These are phyloP conservation scores for Scaptomyza polygonia DNA, from an alignment of 2,888 invertebrate genomes.

Conservation along the genomic window DNA sequence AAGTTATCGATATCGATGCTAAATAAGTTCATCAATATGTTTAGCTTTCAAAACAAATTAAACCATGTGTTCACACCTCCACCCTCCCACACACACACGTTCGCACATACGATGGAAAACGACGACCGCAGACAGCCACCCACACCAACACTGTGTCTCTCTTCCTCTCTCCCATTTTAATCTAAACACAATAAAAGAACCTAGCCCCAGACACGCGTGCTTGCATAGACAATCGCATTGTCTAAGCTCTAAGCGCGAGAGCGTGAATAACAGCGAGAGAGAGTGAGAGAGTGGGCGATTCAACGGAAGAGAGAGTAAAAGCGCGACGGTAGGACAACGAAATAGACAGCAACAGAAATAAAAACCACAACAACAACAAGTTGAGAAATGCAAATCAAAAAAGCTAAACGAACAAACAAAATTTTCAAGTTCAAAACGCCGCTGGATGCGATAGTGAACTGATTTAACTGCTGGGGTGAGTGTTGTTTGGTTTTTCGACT, in stretches of 20 bases:
- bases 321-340: conserved; percentile 40
- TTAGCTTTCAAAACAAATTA: conserved; percentile 41
- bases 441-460: conserved; percentile 43
- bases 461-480: not conserved
- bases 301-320: conserved; percentile 20
- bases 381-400: conserved; percentile 28
- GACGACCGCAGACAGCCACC: conserved; percentile 36
- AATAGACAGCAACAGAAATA: conserved; percentile 33
- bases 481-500: conserved; percentile 1
- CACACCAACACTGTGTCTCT: not conserved
- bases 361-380: conserved; percentile 19
- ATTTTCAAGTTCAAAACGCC: conserved; percentile 78
- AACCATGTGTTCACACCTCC: conserved; percentile 28
- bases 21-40: not conserved
- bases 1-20: conserved; percentile 38
- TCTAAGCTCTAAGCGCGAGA: conserved; percentile 60
- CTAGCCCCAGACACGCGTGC: conserved; percentile 48
- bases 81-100: conserved; percentile 20
- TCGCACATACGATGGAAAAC: not conserved
- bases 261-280: conserved; percentile 17
- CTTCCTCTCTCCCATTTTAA: conserved; percentile 4
- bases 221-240: conserved; percentile 61
- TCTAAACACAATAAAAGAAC: conserved; percentile 35
- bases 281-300: conserved; percentile 4
- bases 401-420: conserved; percentile 61